Conservation (phyloP, 2,888 invertebrate species). For the Piscicola geometra region DNA sequence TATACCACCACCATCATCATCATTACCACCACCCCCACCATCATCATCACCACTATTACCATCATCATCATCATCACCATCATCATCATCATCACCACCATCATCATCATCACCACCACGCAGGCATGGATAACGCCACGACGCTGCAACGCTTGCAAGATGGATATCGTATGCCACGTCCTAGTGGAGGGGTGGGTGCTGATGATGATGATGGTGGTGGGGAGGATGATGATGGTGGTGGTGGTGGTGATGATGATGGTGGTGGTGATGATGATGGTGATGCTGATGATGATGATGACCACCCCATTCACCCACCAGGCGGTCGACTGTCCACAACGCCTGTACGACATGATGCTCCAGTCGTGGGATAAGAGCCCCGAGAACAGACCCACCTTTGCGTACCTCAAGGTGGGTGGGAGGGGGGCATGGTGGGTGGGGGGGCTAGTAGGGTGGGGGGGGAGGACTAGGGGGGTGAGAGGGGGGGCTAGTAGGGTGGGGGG, state of each 20-base stretch:
- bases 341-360: conserved; percentile 81
- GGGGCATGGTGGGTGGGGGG: neutral
- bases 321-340: conserved; percentile 74
- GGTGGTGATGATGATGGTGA: neutral
- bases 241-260: neutral
- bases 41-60: neutral
- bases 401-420: conserved; percentile 54
- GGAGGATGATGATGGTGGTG: neutral
- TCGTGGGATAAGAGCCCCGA: conserved; percentile 67
- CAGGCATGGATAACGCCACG: conserved; percentile 40
- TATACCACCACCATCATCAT: neutral
- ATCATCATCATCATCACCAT: neutral
- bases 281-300: too few relatives aligned
- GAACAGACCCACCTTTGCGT: conserved; percentile 93
- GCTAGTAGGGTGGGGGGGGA: too few relatives aligned
- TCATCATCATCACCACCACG: neutral
- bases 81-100: neutral
- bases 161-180: conserved; percentile 95
- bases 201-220: neutral
- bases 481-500: too few relatives aligned
- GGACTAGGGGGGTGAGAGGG: too few relatives aligned
- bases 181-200: conserved; percentile 58
- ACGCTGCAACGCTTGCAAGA: conserved; percentile 84
- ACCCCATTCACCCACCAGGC: too few relatives aligned
- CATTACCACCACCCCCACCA: too few relatives aligned